Conservation (phyloP, 2,888 invertebrate genomes). For the Ectemnius lituratus region DNA sequence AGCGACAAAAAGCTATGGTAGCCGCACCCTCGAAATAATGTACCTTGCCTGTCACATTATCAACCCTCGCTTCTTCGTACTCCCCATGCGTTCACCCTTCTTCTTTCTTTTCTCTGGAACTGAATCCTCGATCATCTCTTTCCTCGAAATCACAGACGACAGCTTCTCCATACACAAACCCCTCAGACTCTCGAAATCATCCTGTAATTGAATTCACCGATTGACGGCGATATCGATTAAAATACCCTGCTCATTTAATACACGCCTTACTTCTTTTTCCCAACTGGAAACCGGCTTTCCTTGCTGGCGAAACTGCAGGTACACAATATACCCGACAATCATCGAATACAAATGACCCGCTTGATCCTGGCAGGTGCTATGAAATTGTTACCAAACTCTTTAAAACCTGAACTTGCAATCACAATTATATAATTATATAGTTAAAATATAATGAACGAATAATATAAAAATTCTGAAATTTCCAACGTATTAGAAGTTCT, state of each 20-base stretch:
- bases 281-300: not conserved
- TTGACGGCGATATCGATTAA: not conserved
- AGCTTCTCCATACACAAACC: too few species aligned
- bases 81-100: constrained; percentile 5
- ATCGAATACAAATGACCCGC: not conserved
- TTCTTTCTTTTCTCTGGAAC: not conserved
- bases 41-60: constrained; percentile 17
- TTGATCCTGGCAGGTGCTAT: not conserved
- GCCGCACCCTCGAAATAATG: not conserved
- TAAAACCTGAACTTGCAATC: too few species aligned
- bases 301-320: not conserved
- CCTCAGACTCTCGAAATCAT: not conserved
- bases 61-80: not conserved
- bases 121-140: too few species aligned
- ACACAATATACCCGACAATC: not conserved
- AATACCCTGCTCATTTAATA: not conserved
- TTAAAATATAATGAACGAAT: too few species aligned
- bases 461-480: too few species aligned
- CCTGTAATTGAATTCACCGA: not conserved
- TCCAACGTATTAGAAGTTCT: too few species aligned
- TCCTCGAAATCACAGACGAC: too few species aligned
- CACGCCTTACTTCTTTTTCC: not conserved
- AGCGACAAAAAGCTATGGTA: too few species aligned
- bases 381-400: too few species aligned
- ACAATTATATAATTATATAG: too few species aligned